Evolutionary conservation across 1,140 invertebrate genomes (phyloP).

Genomic region (Tetragnatha versicolor): DNA sequence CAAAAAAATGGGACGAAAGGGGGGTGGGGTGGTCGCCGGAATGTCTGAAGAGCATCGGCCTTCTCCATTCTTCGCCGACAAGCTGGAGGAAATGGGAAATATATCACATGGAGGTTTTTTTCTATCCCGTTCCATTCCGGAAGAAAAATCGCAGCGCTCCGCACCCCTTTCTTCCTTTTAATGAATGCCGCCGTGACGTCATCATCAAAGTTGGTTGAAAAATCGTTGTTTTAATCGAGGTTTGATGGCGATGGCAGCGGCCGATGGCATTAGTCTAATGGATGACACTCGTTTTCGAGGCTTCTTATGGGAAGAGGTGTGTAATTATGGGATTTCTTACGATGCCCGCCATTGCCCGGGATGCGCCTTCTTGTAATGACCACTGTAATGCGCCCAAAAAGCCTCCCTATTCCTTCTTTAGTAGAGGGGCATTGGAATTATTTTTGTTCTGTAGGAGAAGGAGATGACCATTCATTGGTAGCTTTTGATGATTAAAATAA

Average conservation of each 20-base stretch:
- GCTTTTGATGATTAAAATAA: no score
- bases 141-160: conserved; percentile 34
- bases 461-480: no score
- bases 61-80: conserved; percentile 42
- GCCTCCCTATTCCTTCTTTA: no score
- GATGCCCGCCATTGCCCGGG: background rate
- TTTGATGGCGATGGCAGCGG: conserved; percentile 36
- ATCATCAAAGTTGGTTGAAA: conserved; percentile 29
- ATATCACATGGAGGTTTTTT: conserved; percentile 24
- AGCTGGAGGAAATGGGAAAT: conserved; percentile 37
- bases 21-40: background rate
- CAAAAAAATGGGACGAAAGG: background rate
- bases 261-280: conserved; percentile 29
- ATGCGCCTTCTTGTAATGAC: no score
- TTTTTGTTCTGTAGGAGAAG: no score
- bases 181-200: conserved; percentile 43
- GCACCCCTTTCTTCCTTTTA: conserved; percentile 10
- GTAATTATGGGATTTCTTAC: conserved; percentile 6
- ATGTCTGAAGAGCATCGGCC: conserved; percentile 38
- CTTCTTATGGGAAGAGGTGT: background rate
- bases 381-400: no score
- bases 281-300: background rate
- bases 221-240: conserved; percentile 50
- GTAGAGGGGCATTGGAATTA: no score
- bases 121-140: background rate